A percentile compares a stretch with the other conserved stretches of the same genome.
phyloP scores from a whole-genome alignment of 2,888 invertebrate genomes.

The Lasioglossum leucozonium region DNA sequence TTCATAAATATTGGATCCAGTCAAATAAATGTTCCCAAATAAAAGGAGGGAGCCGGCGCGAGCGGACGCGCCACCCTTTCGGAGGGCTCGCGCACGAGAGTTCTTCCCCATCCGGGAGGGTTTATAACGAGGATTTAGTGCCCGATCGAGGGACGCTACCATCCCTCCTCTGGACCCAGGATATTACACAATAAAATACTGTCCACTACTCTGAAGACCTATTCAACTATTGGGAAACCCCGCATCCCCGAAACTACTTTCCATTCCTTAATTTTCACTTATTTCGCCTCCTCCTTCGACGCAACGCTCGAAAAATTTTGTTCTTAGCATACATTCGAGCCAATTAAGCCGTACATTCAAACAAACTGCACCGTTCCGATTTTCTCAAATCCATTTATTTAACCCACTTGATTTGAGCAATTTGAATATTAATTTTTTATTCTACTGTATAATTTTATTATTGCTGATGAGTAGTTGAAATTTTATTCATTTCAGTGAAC shows the following conservation, averaged over 20 bases:
- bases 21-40: conserved; percentile 36
- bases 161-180: neutral
- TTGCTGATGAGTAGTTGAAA: no score
- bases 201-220: neutral
- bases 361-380: neutral
- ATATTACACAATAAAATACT: conserved; percentile 11
- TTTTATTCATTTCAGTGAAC: no score
- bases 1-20: conserved; percentile 37
- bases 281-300: neutral
- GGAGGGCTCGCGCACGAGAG: conserved; percentile 25
- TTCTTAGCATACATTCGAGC: neutral
- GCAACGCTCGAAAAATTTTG: rapidly evolving
- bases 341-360: neutral
- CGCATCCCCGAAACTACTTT: neutral
- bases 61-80: conserved; percentile 30
- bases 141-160: conserved; percentile 3
- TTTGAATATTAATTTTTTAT: no score
- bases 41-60: conserved; percentile 4
- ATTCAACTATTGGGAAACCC: neutral
- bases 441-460: no score
- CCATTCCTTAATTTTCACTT: neutral
- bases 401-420: neutral
- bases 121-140: conserved; percentile 47
- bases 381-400: neutral
- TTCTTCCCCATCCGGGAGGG: conserved; percentile 26